Evolutionary conservation across 2,888 invertebrate species (phyloP), one percentile per base, ranked within the genome.

Genomic region (Thecophora atra): DNA sequence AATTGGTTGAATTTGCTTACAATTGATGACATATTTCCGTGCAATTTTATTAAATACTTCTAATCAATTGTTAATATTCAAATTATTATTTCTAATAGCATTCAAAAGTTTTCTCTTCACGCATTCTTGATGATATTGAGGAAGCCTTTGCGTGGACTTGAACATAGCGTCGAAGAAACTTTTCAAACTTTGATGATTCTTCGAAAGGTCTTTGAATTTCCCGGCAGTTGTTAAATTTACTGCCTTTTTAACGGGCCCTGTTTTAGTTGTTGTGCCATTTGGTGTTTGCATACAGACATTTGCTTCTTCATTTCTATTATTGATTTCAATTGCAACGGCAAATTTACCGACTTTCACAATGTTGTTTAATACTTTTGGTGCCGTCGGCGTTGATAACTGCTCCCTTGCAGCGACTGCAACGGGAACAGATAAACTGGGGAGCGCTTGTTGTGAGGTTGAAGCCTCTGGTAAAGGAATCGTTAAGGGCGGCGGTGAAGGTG

Each of bases 131-230:
- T 78, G 76, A 68, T 75, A 77, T 66, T 47, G 65, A 0, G 77
- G 77, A 19, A 78, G 58, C 44, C 71, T 72, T 51, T 75, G 72
- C 2, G 76, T 75, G 11, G 77, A 75, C 44, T 70, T 72, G 42
- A 78, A 70, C 76, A 77, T 77, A 8, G 77, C 75, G 47, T 78
- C 73, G 64, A 78, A 78, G 56, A 76, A 78, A 26, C 73, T 75
- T 52, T 74, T 76, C 62, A 78, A 74, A 70, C 72, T 76, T 52
- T 67, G 60, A 64, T 77, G 76, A 21, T 73, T 62, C 1, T 54
- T 47, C 1, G 74, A 65, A 42, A 76, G 66, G 15, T 73, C 26
- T 6, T 74, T 63, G 42, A 44, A 66, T 6, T 44, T 44, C 3
- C 28, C n/a, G n/a, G 47, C 17, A 2, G 19, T 19, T 8, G 28